Evolutionary conservation across 1,140 invertebrate genomes (phyloP).

Genomic region (Drosophila willistoni): DNA sequence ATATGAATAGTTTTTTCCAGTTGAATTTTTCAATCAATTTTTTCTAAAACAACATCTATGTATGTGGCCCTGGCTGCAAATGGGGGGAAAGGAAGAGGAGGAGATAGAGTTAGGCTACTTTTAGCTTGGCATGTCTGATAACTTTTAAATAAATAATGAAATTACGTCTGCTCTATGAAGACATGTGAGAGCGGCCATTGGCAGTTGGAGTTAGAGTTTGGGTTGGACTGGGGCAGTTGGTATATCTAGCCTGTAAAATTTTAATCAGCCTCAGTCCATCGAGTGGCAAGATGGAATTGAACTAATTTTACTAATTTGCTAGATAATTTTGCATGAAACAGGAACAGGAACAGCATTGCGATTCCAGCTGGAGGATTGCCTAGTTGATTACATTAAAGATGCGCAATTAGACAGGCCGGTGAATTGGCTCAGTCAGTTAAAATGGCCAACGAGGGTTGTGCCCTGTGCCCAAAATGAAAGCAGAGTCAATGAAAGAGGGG

Average conservation of each 20-base stretch:
- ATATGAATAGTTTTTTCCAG: neutral
- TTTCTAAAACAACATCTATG: slow-evolving; percentile 23
- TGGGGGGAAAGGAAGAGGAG: neutral
- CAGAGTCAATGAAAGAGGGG: neutral
- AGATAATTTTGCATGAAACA: slow-evolving; percentile 58
- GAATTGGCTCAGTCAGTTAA: slow-evolving; percentile 22
- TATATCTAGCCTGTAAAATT: slow-evolving; percentile 39
- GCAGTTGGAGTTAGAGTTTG: neutral
- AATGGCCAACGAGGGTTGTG: slow-evolving; percentile 20
- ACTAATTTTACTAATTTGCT: slow-evolving; percentile 73
- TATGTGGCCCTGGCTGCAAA: neutral
- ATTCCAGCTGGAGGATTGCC: neutral
- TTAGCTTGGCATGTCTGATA: slow-evolving; percentile 46
- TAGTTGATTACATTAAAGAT: slow-evolving; percentile 73
- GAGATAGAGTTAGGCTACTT: neutral
- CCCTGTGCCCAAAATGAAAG: slow-evolving; percentile 14
- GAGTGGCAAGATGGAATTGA: slow-evolving; percentile 59
- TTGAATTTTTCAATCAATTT: slow-evolving; percentile 22
- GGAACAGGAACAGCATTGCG: neutral
- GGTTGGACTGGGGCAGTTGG: too few species aligned
- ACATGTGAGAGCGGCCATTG: slow-evolving; percentile 38
- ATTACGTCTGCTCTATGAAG: slow-evolving; percentile 52
- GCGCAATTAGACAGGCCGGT: slow-evolving; percentile 58
- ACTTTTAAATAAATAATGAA: slow-evolving; percentile 71
- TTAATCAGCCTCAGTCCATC: slow-evolving; percentile 56